These are phyloP conservation scores for Tiliqua scincoides DNA, from an alignment of 2,113 vertebrate genomes.

Conservation along the genomic window DNA sequence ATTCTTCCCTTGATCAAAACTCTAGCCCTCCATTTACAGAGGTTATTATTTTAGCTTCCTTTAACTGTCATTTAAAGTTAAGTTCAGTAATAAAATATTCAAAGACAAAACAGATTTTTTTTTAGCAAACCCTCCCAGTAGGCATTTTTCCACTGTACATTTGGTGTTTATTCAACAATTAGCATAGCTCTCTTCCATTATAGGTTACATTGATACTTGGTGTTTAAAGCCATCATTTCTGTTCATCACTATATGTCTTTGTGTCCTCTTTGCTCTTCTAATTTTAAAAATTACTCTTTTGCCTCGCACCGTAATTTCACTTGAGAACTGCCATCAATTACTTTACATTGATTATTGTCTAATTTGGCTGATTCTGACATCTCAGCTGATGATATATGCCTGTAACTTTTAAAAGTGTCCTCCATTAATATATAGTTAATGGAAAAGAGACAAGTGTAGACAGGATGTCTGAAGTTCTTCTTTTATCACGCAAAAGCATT, in stretches of 20 bases:
- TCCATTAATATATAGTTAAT: slow-evolving; percentile 46
- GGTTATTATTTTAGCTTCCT: too few relatives aligned
- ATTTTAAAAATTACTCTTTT: slow-evolving; percentile 37
- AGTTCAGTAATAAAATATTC: background rate
- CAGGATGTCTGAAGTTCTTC: slow-evolving; percentile 45
- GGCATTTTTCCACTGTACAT: background rate
- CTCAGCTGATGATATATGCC: slow-evolving; percentile 20
- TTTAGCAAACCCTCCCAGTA: background rate
- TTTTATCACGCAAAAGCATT: slow-evolving; percentile 51
- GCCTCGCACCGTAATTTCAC: slow-evolving; percentile 26
- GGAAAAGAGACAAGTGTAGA: slow-evolving; percentile 31
- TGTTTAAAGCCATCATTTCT: slow-evolving; percentile 3
- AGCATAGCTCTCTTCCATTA: background rate
- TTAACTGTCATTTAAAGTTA: background rate
- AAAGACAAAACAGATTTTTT: background rate
- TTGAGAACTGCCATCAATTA: slow-evolving; percentile 29
- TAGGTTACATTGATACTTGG: background rate
- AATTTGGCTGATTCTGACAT: slow-evolving; percentile 49
- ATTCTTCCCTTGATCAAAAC: background rate
- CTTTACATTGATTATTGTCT: slow-evolving; percentile 48
- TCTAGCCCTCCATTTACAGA: too few relatives aligned
- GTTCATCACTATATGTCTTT: background rate
- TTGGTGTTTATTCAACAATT: slow-evolving; percentile 4
- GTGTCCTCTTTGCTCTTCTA: background rate
- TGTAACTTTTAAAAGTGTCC: slow-evolving; percentile 52